A percentile compares a stretch with the other conserved stretches of the same genome.
phyloP scores from a whole-genome alignment of 1,140 invertebrate species.

The Drosophila nigrodunni region DNA sequence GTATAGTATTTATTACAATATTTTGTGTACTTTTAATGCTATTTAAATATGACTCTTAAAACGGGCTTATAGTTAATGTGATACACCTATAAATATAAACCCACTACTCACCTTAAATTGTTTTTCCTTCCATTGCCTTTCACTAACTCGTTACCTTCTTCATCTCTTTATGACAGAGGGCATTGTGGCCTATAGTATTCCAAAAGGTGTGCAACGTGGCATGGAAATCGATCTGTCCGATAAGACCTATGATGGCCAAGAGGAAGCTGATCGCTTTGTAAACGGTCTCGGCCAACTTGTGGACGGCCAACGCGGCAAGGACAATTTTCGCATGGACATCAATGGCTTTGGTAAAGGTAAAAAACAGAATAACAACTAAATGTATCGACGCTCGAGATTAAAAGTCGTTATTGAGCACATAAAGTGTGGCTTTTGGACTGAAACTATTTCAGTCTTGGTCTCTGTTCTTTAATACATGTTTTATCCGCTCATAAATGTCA shows the following conservation, averaged over 20 bases:
- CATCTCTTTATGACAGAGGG: slow-evolving; percentile 87
- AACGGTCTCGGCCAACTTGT: slow-evolving; percentile 95
- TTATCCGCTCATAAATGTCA: slow-evolving; percentile 40
- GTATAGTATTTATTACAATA: slow-evolving; percentile 44
- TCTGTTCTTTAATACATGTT: slow-evolving; percentile 15
- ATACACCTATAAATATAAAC: slow-evolving; percentile 1
- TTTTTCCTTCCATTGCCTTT: slow-evolving; percentile 13
- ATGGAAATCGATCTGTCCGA: slow-evolving; percentile 94
- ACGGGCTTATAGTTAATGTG: slow-evolving; percentile 41
- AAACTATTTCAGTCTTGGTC: not conserved
- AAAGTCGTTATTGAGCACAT: slow-evolving; percentile 27
- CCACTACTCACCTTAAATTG: not conserved
- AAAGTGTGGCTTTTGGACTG: slow-evolving; percentile 25
- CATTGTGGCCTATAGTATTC: slow-evolving; percentile 92
- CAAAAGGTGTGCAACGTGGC: slow-evolving; percentile 92
- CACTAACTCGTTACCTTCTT: slow-evolving; percentile 25
- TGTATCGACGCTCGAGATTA: slow-evolving; percentile 9
- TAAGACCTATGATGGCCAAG: slow-evolving; percentile 95
- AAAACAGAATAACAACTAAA: slow-evolving; percentile 4
- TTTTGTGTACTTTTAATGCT: slow-evolving; percentile 33
- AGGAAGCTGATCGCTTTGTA: slow-evolving; percentile 89
- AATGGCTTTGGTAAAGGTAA: slow-evolving; percentile 90
- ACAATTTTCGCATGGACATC: slow-evolving; percentile 92
- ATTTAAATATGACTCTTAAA: slow-evolving; percentile 37
- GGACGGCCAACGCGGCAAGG: slow-evolving; percentile 93